These are phyloP conservation scores for Paguma larvata DNA, from an alignment of 2,797 vertebrate genomes.

Conservation along the genomic window DNA sequence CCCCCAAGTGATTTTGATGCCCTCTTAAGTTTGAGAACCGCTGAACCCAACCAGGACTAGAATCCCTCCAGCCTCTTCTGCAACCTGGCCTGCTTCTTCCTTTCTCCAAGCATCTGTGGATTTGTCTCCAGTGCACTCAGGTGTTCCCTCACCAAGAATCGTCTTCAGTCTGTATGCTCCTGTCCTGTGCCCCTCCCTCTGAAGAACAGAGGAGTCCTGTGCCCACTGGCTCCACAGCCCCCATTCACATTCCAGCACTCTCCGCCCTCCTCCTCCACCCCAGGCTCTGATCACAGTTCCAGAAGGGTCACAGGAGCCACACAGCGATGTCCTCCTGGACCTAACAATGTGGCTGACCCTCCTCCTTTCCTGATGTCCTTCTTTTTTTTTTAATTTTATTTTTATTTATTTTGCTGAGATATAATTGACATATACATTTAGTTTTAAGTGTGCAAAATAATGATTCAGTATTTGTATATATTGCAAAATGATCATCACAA, in stretches of 20 bases:
- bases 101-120: not conserved
- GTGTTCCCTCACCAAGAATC: not conserved
- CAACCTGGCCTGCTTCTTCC: not conserved
- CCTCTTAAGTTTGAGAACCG: not conserved
- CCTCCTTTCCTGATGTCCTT: not conserved
- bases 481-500: not conserved
- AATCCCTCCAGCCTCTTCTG: not conserved
- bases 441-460: not conserved
- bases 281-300: not conserved
- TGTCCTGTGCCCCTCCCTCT: not conserved
- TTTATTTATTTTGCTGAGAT: not conserved
- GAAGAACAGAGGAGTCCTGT: not conserved
- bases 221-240: rapidly evolving
- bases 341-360: not conserved
- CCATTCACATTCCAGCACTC: not conserved
- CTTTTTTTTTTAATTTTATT: not conserved
- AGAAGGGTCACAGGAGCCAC: not conserved
- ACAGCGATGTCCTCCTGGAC: not conserved
- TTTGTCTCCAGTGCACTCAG: not conserved
- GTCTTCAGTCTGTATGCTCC: not conserved
- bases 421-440: not conserved
- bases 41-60: not conserved
- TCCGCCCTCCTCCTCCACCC: not conserved
- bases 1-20: not conserved
- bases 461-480: not conserved